Conservation (phyloP, 1,140 invertebrate species). For the Caenorhabditis tropicalis region DNA sequence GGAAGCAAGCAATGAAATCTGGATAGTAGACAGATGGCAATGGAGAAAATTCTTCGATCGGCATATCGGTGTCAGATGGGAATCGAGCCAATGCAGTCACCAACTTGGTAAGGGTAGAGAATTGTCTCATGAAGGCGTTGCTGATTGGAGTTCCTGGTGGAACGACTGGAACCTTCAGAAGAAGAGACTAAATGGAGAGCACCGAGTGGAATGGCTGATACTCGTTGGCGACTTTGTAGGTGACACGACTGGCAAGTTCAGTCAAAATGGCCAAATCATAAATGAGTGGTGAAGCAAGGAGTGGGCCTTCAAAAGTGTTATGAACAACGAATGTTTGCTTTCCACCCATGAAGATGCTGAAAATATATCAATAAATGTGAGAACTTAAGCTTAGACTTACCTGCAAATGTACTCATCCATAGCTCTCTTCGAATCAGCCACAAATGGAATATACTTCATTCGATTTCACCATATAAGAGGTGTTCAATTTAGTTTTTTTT, state of each 20-base stretch:
- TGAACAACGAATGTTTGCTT: conserved; percentile 90
- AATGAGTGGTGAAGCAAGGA: conserved; percentile 89
- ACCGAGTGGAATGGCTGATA: conserved; percentile 79
- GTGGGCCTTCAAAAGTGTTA: conserved; percentile 95
- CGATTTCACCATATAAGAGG: conserved; percentile 88
- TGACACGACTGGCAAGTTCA: conserved; percentile 84
- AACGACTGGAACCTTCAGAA: conserved; percentile 82
- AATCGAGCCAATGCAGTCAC: conserved; percentile 85
- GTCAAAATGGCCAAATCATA: conserved; percentile 87
- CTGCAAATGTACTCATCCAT: conserved; percentile 93
- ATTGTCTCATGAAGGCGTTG: conserved; percentile 88
- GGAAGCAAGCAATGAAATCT: conserved; percentile 93
- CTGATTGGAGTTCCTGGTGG: conserved; percentile 81
- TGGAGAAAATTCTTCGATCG: conserved; percentile 75
- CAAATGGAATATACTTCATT: conserved; percentile 97
- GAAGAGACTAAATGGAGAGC: conserved; percentile 84
- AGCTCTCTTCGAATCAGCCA: conserved; percentile 92
- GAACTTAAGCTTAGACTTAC: background rate
- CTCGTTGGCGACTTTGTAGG: conserved; percentile 31
- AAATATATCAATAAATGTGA: background rate
- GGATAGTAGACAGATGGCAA: conserved; percentile 81
- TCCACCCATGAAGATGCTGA: conserved; percentile 90
- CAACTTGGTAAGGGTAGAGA: conserved; percentile 86
- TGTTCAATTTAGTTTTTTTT: too few species aligned
- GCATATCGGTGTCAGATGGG: conserved; percentile 82